Evolutionary conservation across 2,888 invertebrate genomes (phyloP), one percentile per base, ranked within the genome.

Genomic region (Ditula angustiorana): DNA sequence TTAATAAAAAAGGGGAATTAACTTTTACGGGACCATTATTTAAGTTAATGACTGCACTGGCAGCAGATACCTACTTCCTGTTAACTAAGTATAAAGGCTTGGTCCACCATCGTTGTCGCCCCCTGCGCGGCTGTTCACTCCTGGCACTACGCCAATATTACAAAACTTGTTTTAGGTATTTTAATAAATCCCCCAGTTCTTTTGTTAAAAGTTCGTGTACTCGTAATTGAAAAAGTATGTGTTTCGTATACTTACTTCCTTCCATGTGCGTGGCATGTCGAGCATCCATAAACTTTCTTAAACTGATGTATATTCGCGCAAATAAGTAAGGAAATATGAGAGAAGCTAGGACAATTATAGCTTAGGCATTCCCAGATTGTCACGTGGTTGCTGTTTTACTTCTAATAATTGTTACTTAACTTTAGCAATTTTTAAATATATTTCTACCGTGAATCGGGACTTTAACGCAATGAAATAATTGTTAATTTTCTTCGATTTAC

Each of bases 131-230:
- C 30, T 69, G 63, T 41, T 35, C 35, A 60, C 24, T 50, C 33
- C 24, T 66, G 64, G 64, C 64, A 37, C 23, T 7, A 24, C 19
- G 76, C 77, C 78, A 78, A 61, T 65, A 70, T 66, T 61, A 59
- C 57, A 50, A 59, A 71, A 71, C 67, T 69, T 71, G 56, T 66
- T 72, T 72, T 71, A 68, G 65, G 71, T 71, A 68, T 73, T 76
- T 76, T 73, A 75, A 71, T 74, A 74, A 77, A 73, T 70, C 67
- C 69, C 60, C 56, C 57, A 46, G 59, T 58, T 50, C 50, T 30
- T 67, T 69, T 64, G 56, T 66, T 60, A 59, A 61, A 58, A 55
- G 44, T 62, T 63, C n/a, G 41, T 41, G 33, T 50, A 55, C 49
- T 59, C 56, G 59, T 50, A 55, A 55, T 59, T 59, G 59, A 52